Conservation (phyloP, 2,888 invertebrate species). For the Punctoribates punctum region DNA sequence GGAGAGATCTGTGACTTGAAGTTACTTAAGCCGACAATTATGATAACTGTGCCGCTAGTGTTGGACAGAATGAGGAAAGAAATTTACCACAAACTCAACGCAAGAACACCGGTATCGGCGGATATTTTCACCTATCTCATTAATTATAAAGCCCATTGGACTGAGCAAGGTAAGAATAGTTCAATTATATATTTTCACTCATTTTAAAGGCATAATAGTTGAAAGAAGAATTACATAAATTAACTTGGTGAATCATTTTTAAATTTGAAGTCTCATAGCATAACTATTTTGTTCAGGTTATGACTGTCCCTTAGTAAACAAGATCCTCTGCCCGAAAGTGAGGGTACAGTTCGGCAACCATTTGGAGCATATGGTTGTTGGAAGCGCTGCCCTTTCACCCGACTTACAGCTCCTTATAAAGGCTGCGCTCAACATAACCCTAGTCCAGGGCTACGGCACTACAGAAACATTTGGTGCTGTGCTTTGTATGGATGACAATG, state of each 20-base stretch:
- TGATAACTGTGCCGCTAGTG: slow-evolving; percentile 93
- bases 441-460: slow-evolving; percentile 91
- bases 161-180: slow-evolving; percentile 15
- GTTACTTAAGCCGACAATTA: slow-evolving; percentile 81
- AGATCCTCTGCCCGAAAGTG: background rate
- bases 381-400: slow-evolving; percentile 91
- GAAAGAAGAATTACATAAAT: no score
- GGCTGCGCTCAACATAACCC: slow-evolving; percentile 80
- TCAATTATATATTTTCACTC: background rate
- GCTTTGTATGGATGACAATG: slow-evolving; percentile 34
- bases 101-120: slow-evolving; percentile 18
- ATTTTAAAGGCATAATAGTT: background rate
- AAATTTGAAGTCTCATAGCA: no score
- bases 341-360: slow-evolving; percentile 65
- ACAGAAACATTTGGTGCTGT: slow-evolving; percentile 63
- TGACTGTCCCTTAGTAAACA: slow-evolving; percentile 35
- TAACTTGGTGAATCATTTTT: no score
- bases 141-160: slow-evolving; percentile 36
- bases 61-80: slow-evolving; percentile 96
- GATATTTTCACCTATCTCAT: slow-evolving; percentile 37
- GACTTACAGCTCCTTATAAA: slow-evolving; percentile 92
- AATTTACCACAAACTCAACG: slow-evolving; percentile 84
- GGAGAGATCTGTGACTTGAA: slow-evolving; percentile 91
- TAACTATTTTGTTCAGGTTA: background rate
- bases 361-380: slow-evolving; percentile 80